Evolutionary conservation across 1,140 invertebrate genomes (phyloP).

Genomic region (Euborellia annulipes): DNA sequence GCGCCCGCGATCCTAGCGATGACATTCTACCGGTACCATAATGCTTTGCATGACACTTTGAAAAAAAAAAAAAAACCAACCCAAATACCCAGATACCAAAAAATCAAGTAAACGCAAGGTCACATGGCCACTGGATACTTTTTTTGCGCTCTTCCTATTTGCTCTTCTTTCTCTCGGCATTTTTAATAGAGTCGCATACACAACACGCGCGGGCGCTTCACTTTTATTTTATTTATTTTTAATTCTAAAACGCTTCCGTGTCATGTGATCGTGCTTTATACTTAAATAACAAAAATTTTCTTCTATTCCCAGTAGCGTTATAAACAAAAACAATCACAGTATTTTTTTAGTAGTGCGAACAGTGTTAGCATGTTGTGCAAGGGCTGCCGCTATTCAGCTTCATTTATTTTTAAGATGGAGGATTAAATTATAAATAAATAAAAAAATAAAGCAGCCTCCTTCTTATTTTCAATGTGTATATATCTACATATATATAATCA

Average conservation of each 20-base stretch:
- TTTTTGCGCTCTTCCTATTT: no score
- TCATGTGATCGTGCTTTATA: conserved; percentile 22
- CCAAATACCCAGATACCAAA: not conserved
- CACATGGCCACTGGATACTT: conserved; percentile 15
- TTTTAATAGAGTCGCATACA: no score
- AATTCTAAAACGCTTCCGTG: conserved; percentile 12
- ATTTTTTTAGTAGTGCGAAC: conserved; percentile 8
- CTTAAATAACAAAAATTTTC: conserved; percentile 1
- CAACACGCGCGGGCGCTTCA: no score
- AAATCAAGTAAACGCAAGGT: conserved; percentile 13
- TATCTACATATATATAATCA: no score
- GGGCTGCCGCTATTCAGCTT: conserved; percentile 9
- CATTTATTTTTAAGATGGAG: conserved; percentile 2
- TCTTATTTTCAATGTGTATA: no score
- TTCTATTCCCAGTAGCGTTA: not conserved
- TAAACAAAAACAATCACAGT: no score
- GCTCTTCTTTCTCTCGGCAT: no score
- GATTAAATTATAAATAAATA: no score
- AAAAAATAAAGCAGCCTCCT: not conserved
- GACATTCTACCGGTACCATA: conserved; percentile 83
- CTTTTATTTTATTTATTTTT: no score
- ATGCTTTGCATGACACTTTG: conserved; percentile 30
- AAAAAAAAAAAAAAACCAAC: not conserved
- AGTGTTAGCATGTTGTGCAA: conserved; percentile 22
- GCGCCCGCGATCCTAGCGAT: conserved; percentile 62